Percentiles rank a stretch among this genome's conserved stretches.
Evolutionary conservation across 2,888 invertebrate genomes (phyloP).

Genomic region (Trypoxylon attenuatum): DNA sequence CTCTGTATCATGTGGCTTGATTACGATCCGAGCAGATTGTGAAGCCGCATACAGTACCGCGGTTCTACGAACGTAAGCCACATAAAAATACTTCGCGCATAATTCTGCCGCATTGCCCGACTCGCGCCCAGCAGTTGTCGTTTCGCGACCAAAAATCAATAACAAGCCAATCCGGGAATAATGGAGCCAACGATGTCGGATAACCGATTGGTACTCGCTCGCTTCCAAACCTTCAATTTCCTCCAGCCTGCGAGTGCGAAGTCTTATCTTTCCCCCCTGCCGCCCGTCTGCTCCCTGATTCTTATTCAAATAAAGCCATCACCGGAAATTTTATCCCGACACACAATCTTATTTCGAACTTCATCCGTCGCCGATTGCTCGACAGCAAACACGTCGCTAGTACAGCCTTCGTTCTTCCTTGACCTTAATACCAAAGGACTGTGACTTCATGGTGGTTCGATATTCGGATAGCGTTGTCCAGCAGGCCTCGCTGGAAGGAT

Average conservation of each 20-base stretch:
- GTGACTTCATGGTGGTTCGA: constrained; percentile 45
- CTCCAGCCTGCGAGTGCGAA: neutral
- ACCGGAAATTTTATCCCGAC: neutral
- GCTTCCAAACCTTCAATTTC: neutral
- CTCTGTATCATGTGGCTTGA: no score
- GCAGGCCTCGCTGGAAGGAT: constrained; percentile 31
- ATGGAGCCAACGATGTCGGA: neutral
- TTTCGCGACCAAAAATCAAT: neutral
- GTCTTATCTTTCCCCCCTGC: no score
- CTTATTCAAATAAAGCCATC: neutral
- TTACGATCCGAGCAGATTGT: no score
- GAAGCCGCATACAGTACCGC: no score
- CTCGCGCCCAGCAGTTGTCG: neutral
- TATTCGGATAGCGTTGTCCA: constrained; percentile 27
- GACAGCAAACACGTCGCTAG: neutral
- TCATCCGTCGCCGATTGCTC: no score
- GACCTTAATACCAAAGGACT: neutral
- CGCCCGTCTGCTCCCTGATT: neutral
- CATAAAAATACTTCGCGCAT: no score
- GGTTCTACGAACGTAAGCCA: no score
- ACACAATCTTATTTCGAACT: no score
- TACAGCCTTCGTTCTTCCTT: neutral
- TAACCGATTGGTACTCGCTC: neutral
- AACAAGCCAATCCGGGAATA: neutral
- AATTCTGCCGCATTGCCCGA: neutral